Evolutionary conservation across 2,888 invertebrate genomes (phyloP).

Genomic region (Mythimna lalbum): DNA sequence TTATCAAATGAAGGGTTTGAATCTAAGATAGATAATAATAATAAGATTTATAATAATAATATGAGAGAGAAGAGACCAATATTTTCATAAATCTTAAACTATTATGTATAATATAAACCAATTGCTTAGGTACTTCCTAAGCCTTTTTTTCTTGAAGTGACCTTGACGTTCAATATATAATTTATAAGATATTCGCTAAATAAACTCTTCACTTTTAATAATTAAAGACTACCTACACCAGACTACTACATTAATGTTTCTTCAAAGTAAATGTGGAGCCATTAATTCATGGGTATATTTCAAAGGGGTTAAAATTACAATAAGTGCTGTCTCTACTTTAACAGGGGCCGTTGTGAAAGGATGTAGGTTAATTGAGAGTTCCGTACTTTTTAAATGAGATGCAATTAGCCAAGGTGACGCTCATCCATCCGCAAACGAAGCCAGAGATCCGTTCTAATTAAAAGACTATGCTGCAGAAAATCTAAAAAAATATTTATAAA

Average conservation of each 20-base stretch:
- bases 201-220: background rate
- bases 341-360: conserved; percentile 62
- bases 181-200: background rate
- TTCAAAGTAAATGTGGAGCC: conserved; percentile 52
- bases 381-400: conserved; percentile 79
- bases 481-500: conserved; percentile 55
- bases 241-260: conserved; percentile 31
- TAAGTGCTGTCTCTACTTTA: conserved; percentile 45
- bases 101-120: no score
- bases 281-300: conserved; percentile 43
- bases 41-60: no score
- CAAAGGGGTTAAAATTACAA: conserved; percentile 46
- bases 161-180: no score
- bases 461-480: conserved; percentile 62
- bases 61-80: no score
- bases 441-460: conserved; percentile 77
- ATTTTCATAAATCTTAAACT: no score
- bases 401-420: conserved; percentile 80
- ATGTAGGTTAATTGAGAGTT: conserved; percentile 82
- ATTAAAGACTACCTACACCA: conserved; percentile 14
- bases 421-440: conserved; percentile 70
- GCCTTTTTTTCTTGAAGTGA: no score
- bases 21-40: no score
- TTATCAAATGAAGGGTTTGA: no score
- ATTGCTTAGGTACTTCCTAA: no score